Conservation (phyloP, 2,888 invertebrate species). For the Amblyjoppa proteus region DNA sequence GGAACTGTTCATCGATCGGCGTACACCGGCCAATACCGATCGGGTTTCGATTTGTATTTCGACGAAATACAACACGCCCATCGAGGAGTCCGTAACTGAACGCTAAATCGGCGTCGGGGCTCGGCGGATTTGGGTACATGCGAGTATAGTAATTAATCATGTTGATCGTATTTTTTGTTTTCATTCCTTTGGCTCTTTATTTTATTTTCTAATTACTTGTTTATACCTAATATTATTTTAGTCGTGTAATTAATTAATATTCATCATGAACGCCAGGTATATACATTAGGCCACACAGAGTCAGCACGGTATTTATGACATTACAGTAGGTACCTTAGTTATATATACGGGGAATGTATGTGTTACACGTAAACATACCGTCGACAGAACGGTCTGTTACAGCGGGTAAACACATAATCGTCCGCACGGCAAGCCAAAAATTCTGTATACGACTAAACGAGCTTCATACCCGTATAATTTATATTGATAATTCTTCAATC, state of each 20-base stretch:
- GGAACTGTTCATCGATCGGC: conserved; percentile 9
- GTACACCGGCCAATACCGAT: not conserved
- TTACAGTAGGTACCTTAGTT: conserved; percentile 12
- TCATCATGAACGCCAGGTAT: conserved; percentile 25
- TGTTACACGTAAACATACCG: conserved; percentile 6
- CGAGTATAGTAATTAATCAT: not conserved
- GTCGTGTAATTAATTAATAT: conserved; percentile 16
- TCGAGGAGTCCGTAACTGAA: not conserved
- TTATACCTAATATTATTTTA: conserved; percentile 11
- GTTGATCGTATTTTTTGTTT: not conserved
- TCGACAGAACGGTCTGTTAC: not conserved
- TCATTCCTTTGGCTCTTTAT: conserved; percentile 17
- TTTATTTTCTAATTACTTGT: conserved; percentile 4
- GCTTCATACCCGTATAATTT: not conserved
- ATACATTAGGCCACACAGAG: conserved; percentile 62
- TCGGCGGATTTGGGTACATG: not conserved
- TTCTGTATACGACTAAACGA: not conserved
- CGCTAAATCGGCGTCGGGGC: not conserved
- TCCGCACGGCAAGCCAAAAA: not conserved
- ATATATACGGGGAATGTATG: conserved; percentile 3
- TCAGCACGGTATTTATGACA: conserved; percentile 26
- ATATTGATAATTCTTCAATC: not conserved
- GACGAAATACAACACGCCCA: not conserved
- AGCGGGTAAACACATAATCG: conserved; percentile 7
- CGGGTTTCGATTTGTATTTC: not conserved